Evolutionary conservation across 2,888 invertebrate species (phyloP), one percentile per base, ranked within the genome.

Genomic region (Brachycybe producta): DNA sequence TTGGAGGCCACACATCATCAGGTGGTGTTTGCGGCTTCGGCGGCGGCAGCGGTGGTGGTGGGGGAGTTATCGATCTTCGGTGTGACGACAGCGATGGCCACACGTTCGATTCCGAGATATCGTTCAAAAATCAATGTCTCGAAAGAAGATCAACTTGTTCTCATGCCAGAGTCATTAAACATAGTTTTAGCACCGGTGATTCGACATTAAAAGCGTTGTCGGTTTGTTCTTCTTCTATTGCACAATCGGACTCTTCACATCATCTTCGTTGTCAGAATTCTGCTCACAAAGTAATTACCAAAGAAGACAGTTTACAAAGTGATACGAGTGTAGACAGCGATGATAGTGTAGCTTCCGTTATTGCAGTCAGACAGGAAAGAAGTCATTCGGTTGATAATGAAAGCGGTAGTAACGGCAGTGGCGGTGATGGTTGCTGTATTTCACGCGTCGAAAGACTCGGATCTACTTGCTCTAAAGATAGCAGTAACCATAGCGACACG

Each of bases 291-390:
- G 32, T 57, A 3, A 54, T 53, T 19, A 51, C 51, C 21, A 69
- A 69, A 57, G 66, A 66, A 54, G 68, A 86, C 64, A 88, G 88
- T 64, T 73, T 90, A 52, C 90, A 90, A 68, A 88, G 88, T 65
- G 91, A 91, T 64, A 90, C 90, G 1, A 88, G 88, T 68, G 84
- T 90, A 30, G 91, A 91, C 66, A 87, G 87, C 1, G 90, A 91
- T 66, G 90, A 91, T 62, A 88, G 87, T 66, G 87, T 90, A 63
- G 87, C 88, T 52, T 88, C 88, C 55, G 90, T 91, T 40, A 90
- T 91, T 62, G 88, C 82, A 64, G 82, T 88, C 61, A 87, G 88
- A 50, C 86, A 84, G 69, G 17, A 51, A 28, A 34, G 38, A 28
- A 32, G 41, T 47, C 28, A 45, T 26, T 55, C 55, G 1, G 52